Evolutionary conservation across 2,888 invertebrate species (phyloP), one percentile per base, ranked within the genome.

Genomic region (Hyppa rectilinea): DNA sequence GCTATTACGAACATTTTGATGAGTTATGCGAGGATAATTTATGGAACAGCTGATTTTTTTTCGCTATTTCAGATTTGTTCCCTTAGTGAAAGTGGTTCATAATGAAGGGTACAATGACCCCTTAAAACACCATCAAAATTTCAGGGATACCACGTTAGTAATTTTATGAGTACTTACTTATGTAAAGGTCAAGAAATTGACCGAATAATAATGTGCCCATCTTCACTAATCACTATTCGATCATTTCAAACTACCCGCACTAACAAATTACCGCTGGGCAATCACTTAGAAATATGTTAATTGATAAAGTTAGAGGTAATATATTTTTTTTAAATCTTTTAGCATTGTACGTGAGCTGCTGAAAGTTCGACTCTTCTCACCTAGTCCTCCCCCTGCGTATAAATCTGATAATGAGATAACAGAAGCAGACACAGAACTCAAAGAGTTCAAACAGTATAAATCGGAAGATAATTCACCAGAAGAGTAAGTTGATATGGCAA

Each of bases 391-490:
- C 0, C 82, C 87, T 1, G 77, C 78, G 14, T 85, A 84, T 61
- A 86, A 75, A 49, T 59, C 76, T 47, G 71, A 81, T 49, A 81
- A 85, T n/a, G 88, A 90, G 23, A 85, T 86, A 20, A 87, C 84
- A 12, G 87, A 91, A 71, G 78, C 81, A 0, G 84, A 86, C 17
- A 91, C 91, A 0, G 94, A 94, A 69, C 84, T 93, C 0, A 83
- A 91, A 69, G 91, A 91, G 23, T 75, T 92, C 10, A 91, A 92
- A 55, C 81, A 87, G 23, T 72, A 75, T 23, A 85, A 70, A 59
- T 82, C 87, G 2, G 79, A 47, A 31, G 86, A 81, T 26, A 77
- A 84, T 56, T 83, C 86, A 14, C 65, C 84, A 14, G 88, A 85
- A 68, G 77, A 81, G 93, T 92, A 83, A 71, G 78, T 65, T 55